phyloP scores from a whole-genome alignment of 2,888 invertebrate species.

The Macropis europaea region DNA sequence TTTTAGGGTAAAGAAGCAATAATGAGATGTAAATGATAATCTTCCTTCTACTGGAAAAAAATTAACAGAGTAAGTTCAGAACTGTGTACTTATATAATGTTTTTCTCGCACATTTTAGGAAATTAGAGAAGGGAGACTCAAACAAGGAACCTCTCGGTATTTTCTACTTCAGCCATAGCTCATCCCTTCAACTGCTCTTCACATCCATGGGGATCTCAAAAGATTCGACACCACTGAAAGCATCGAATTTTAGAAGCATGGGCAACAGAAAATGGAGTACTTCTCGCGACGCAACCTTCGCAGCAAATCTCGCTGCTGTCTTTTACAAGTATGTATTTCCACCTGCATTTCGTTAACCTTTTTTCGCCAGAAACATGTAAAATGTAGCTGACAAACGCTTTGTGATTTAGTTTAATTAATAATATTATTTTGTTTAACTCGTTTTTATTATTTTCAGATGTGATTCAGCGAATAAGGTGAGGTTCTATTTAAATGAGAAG shows the following conservation, averaged over 20 bases:
- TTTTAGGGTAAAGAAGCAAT: too few species aligned
- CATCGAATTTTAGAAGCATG: constrained; percentile 83
- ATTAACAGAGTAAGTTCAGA: too few species aligned
- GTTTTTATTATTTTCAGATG: constrained; percentile 80
- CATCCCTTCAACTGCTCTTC: constrained; percentile 82
- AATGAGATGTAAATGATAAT: too few species aligned
- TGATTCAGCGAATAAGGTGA: constrained; percentile 80
- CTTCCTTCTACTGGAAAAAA: too few species aligned
- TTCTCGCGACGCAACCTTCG: constrained; percentile 86
- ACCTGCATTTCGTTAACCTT: not conserved
- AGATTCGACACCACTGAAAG: constrained; percentile 83
- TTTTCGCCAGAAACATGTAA: too few species aligned
- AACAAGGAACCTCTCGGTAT: constrained; percentile 82
- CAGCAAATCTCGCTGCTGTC: constrained; percentile 87
- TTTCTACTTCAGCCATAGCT: constrained; percentile 85
- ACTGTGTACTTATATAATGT: too few species aligned
- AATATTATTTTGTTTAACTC: not conserved
- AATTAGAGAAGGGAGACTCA: constrained; percentile 51
- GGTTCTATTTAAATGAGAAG: constrained; percentile 87
- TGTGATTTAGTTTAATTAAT: not conserved
- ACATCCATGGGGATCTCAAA: constrained; percentile 84
- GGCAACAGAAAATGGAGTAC: constrained; percentile 84
- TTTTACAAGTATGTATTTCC: constrained; percentile 84
- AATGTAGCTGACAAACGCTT: too few species aligned
- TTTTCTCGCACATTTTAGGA: constrained; percentile 38